Evolutionary conservation across 2,888 invertebrate species (phyloP), one percentile per base, ranked within the genome.

Genomic region (Magallana nippona): DNA sequence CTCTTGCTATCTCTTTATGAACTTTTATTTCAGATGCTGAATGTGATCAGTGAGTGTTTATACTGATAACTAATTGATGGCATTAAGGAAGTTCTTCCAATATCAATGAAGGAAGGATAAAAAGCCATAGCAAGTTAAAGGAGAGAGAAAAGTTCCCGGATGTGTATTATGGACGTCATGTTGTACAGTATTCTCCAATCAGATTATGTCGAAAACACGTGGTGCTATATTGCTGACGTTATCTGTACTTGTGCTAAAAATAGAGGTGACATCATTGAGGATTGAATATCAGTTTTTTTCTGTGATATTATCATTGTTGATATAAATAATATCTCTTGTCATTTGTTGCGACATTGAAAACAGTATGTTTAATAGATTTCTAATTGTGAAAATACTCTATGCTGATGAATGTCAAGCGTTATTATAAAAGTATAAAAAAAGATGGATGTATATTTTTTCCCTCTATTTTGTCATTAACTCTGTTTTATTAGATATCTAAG

Each of bases 211-310:
- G 71, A 32, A 71, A 27, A 15, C 5, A 63, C 22, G 22, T 71
- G 71, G 71, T 71, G 71, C 71, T 71, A 71, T 71, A 71, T 71
- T 71, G 71, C 71, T 71, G 71, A 71, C 71, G 71, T 71, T 32
- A 71, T 71, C 27, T 13, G 71, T 27, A 22, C 13, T 63, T 71
- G 71, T 27, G 71, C 71, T 63, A 71, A 71, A 71, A 27, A 15
- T 60, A 22, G 71, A 22, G 71, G 32, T 71, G 71, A 71, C 71
- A 71, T 71, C 60, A 60, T 71, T 5, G 27, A 71, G 71, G 27
- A 63, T 11, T 19, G 71, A 32, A 71, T 71, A 71, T 71, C 71
- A 71, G 32, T 27, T 71, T 17, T 44, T 71, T 71, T 71, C 71
- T 71, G 71, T 71, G 71, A 71, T 71, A 71, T 71, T 27, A 27